Conservation (phyloP, 2,797 vertebrate species). For the Epinephelus malabaricus region DNA sequence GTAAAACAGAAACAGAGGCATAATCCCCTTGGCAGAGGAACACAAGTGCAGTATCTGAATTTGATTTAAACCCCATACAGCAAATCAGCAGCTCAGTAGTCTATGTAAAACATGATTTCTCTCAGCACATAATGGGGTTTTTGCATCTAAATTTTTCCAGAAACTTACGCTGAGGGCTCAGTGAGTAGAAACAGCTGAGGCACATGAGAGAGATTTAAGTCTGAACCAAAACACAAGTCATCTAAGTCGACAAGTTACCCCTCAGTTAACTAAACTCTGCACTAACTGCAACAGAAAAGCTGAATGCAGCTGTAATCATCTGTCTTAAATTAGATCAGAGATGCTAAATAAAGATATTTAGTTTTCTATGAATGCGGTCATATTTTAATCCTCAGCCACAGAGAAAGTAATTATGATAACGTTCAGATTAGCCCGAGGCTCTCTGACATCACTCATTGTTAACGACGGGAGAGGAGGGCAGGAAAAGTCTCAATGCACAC, state of each 20-base stretch:
- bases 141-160: neutral
- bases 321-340: neutral
- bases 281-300: neutral
- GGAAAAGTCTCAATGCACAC: neutral
- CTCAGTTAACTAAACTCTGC: neutral
- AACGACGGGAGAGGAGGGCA: neutral
- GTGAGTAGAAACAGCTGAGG: neutral
- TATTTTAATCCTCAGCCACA: neutral
- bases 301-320: neutral
- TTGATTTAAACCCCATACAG: too few species aligned
- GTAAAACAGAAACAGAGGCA: neutral
- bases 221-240: neutral
- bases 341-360: neutral
- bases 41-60: too few species aligned
- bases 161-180: too few species aligned
- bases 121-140: neutral
- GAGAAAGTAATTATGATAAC: neutral
- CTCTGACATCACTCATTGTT: neutral
- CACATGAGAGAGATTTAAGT: too few species aligned
- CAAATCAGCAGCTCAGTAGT: too few species aligned
- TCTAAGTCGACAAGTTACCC: too few species aligned
- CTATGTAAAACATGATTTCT: neutral
- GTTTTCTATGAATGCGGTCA: neutral
- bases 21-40: neutral
- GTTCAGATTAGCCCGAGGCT: neutral